Base-by-base conservation (phyloP, 2,797 vertebrate genomes). In the Neosilurus mollespiculum region DNA sequence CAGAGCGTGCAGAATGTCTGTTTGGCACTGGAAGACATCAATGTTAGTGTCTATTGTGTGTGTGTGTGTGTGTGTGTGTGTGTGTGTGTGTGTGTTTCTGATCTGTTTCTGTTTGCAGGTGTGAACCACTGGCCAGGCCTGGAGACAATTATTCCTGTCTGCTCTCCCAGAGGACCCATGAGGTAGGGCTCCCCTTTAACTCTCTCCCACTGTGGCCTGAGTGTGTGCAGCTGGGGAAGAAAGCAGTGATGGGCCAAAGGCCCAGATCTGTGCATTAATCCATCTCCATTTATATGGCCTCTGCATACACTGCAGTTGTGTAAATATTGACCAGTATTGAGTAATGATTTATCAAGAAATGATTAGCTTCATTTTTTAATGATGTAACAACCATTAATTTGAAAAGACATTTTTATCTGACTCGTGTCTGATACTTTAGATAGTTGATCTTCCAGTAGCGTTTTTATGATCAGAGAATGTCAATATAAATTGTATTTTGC, bases 71-170 rank as follows among this genome's bases (percentile, higher is more conserved):
- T 43, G 37, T 43, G 37, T 43, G 37, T 43, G 37, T 43, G 37
- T 43, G 37, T 43, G 37, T 43, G 37, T 43, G 37, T 43, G 37
- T 43, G 37, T 43, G 37, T 43, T 43, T 43, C 37, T 43, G 37
- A 75, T 82, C 81, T 43, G 37, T 43, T 43, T 43, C 37, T 43
- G 6, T 43, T 43, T 43, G 37, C 37, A 81, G 82, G 79, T 84
- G 79, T 81, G 53, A 84, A 84, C 70, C 83, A 85, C 81, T 83
- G 83, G 78, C 73, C 61, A 24, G 70, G 77, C 78, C 85, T 86
- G 89, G 81, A 87, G 84, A 81, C 85, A 85, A 73, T 87, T 89
- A 85, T 79, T 66, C 84, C 78, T 84, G 87, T 64, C 82, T 87
- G 85, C 72, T 87, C 73, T 87, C 82, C 81, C 80, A 88, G 84